Evolutionary conservation across 2,888 invertebrate species (phyloP).

Genomic region (Eristalis intricaria): DNA sequence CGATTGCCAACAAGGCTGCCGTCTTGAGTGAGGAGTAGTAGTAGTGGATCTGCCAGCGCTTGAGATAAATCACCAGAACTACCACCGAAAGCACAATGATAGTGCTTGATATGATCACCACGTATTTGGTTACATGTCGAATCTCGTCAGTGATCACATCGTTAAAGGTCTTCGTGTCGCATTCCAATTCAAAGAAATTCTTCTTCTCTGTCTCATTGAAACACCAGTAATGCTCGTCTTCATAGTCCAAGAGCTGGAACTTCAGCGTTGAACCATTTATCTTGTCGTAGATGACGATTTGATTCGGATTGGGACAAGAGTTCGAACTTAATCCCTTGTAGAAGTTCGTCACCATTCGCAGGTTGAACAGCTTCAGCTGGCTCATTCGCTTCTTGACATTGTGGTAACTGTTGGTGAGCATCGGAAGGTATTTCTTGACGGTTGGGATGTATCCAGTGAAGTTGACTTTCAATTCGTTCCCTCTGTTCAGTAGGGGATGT

Average conservation of each 20-base stretch:
- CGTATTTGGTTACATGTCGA: constrained; percentile 70
- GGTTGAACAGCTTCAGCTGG: constrained; percentile 4
- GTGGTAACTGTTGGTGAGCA: constrained; percentile 39
- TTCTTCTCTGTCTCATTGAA: constrained; percentile 78
- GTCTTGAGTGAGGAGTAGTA: constrained; percentile 84
- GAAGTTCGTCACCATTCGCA: constrained; percentile 14
- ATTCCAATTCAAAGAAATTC: constrained; percentile 75
- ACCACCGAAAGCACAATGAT: constrained; percentile 73
- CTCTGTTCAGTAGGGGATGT: not conserved
- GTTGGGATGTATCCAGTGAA: constrained; percentile 25
- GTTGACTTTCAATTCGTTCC: not conserved
- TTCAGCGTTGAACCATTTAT: constrained; percentile 74
- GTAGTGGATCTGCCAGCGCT: constrained; percentile 84
- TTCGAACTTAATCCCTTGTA: constrained; percentile 18
- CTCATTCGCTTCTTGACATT: constrained; percentile 41
- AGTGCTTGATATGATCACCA: constrained; percentile 73
- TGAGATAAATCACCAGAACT: constrained; percentile 80
- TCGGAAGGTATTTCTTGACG: constrained; percentile 36
- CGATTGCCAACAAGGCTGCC: constrained; percentile 83
- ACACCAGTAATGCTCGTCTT: constrained; percentile 79
- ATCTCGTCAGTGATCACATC: constrained; percentile 70
- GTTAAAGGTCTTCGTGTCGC: constrained; percentile 68
- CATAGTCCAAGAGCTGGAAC: constrained; percentile 79
- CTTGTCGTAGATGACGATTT: constrained; percentile 51
- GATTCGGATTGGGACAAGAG: constrained; percentile 49